Conservation (phyloP, 2,888 invertebrate species). For the Linnaemya tessellans region DNA sequence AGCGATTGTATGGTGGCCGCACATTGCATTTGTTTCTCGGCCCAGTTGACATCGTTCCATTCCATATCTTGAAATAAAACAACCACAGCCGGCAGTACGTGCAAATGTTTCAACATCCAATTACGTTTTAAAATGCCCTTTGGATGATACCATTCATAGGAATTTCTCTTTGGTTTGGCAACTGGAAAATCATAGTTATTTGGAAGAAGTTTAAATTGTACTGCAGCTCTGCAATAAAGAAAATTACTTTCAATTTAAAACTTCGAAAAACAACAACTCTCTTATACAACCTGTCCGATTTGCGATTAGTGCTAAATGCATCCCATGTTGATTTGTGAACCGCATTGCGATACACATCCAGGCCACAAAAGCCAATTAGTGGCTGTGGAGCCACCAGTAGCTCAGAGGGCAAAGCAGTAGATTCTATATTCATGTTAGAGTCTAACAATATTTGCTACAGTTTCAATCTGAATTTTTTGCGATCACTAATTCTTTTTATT, state of each 20-base stretch:
- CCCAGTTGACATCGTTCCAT: conserved; percentile 98
- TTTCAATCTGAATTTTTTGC: not conserved
- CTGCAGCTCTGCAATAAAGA: conserved; percentile 86
- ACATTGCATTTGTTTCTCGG: conserved; percentile 97
- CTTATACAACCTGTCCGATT: conserved; percentile 86
- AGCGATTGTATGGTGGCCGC: conserved; percentile 93
- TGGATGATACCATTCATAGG: conserved; percentile 97
- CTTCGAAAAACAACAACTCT: not conserved
- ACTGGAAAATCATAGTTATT: conserved; percentile 94
- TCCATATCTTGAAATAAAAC: conserved; percentile 98
- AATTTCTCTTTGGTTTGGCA: conserved; percentile 92
- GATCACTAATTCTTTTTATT: conserved; percentile 45
- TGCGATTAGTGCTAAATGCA: conserved; percentile 92
- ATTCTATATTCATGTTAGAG: conserved; percentile 85
- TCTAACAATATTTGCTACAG: not conserved
- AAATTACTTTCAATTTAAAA: not conserved
- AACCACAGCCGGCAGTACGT: conserved; percentile 94
- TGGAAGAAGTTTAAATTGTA: conserved; percentile 92
- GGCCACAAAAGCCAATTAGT: conserved; percentile 93
- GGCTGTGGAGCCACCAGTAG: conserved; percentile 92
- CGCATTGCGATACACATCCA: conserved; percentile 92
- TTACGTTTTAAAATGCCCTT: conserved; percentile 96
- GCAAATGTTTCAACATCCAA: conserved; percentile 97
- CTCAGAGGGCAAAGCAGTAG: conserved; percentile 91
- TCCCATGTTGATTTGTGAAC: conserved; percentile 97